These are phyloP conservation scores for Epinephelus moara DNA, from an alignment of 2,113 vertebrate genomes.

Conservation along the genomic window DNA sequence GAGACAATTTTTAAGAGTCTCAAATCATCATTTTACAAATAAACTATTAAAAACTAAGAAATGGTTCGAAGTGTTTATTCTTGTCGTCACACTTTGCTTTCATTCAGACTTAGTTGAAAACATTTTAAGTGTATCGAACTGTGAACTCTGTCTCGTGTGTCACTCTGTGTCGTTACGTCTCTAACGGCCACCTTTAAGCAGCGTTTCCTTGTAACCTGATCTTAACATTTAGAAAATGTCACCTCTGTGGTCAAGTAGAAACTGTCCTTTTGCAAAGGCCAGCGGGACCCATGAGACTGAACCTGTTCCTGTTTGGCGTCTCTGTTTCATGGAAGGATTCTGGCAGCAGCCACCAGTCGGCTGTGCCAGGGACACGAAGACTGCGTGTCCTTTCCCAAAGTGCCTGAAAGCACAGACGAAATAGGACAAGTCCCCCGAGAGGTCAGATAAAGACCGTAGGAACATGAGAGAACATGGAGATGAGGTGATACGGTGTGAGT, in stretches of 20 bases:
- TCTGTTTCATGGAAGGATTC: conserved; percentile 53
- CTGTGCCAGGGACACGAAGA: conserved; percentile 68
- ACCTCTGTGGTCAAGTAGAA: conserved; percentile 58
- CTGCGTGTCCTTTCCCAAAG: conserved; percentile 63
- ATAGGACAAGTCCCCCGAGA: conserved; percentile 75
- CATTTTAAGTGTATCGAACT: neutral
- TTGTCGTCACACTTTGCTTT: neutral
- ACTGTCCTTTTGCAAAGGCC: conserved; percentile 65
- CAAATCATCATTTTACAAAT: no score
- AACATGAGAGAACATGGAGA: conserved; percentile 37
- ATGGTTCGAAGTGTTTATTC: neutral
- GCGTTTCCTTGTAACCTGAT: conserved; percentile 40
- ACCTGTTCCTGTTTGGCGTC: conserved; percentile 48
- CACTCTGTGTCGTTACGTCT: neutral
- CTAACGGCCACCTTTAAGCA: conserved; percentile 16
- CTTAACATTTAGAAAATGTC: conserved; percentile 68
- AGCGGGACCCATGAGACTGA: conserved; percentile 49
- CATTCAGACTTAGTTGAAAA: neutral
- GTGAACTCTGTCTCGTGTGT: no score
- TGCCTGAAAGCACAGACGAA: conserved; percentile 62
- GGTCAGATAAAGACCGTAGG: conserved; percentile 35
- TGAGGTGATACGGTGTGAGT: conserved; percentile 6
- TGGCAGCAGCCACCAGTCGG: conserved; percentile 55
- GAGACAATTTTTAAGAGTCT: neutral
- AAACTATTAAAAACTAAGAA: neutral